Percentiles rank a stretch among this genome's conserved stretches.
These are phyloP conservation scores for Unio pictorum DNA, from an alignment of 2,888 invertebrate genomes.

Conservation along the genomic window DNA sequence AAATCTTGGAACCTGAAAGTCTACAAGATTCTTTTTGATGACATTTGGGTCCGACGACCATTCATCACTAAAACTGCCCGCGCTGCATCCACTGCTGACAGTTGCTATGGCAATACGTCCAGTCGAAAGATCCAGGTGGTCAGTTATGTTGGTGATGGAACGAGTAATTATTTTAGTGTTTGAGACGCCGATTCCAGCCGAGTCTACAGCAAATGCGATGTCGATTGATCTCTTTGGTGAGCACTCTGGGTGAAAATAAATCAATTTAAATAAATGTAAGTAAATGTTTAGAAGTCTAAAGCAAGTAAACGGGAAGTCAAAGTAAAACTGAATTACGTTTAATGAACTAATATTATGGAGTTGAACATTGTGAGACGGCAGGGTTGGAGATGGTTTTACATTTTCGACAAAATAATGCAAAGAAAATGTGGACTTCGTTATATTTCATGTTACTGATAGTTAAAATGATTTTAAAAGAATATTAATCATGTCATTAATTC, in stretches of 20 bases:
- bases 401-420: too few relatives aligned
- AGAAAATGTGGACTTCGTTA: too few relatives aligned
- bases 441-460: too few relatives aligned
- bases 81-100: constrained; percentile 23
- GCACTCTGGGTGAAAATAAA: constrained; percentile 19
- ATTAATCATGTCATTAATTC: too few relatives aligned
- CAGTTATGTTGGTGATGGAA: constrained; percentile 30
- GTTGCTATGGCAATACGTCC: constrained; percentile 18
- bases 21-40: constrained; percentile 12
- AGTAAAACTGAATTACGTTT: too few relatives aligned
- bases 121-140: constrained; percentile 24
- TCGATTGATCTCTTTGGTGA: constrained; percentile 23
- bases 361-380: too few relatives aligned
- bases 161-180: constrained; percentile 27
- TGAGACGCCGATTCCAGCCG: constrained; percentile 26
- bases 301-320: too few relatives aligned
- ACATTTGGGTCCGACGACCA: constrained; percentile 10
- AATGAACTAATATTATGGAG: too few relatives aligned
- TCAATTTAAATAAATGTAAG: too few relatives aligned
- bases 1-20: constrained; percentile 17
- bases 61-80: constrained; percentile 10
- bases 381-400: too few relatives aligned
- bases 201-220: constrained; percentile 32
- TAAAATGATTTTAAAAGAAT: too few relatives aligned
- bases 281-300: too few relatives aligned